Evolutionary conservation across 2,113 vertebrate species (phyloP).

Genomic region (Chaetorhynchus papuensis): DNA sequence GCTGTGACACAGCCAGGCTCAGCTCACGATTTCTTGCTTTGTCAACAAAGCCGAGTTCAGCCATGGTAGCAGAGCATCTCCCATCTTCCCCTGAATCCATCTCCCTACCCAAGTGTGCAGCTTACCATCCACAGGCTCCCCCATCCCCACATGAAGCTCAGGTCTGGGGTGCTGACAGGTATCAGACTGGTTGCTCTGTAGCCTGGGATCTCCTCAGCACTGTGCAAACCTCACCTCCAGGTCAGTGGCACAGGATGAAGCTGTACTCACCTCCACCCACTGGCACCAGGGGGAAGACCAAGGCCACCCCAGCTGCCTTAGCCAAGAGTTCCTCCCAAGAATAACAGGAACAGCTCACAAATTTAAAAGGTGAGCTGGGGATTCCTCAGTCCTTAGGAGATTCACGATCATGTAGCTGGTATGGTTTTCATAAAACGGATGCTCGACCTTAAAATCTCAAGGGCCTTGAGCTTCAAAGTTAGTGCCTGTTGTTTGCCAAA

Average conservation of each 20-base stretch:
- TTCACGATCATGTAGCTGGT: neutral
- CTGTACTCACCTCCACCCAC: neutral
- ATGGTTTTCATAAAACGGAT: neutral
- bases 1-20: neutral
- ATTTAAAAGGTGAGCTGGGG: neutral
- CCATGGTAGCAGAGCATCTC: neutral
- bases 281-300: neutral
- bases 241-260: neutral
- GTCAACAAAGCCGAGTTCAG: neutral
- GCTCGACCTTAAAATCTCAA: neutral
- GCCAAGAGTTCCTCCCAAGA: neutral
- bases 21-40: neutral
- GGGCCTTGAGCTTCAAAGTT: neutral
- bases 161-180: neutral
- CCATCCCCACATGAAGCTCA: neutral
- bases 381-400: neutral
- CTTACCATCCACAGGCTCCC: accelerated
- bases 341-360: neutral
- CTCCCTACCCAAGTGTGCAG: neutral
- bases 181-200: neutral
- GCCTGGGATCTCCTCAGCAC: neutral
- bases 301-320: accelerated
- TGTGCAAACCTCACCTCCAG: neutral
- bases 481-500: neutral
- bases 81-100: neutral